Evolutionary conservation across 2,113 vertebrate species (phyloP).

Genomic region (Zosterops hypoxanthus): DNA sequence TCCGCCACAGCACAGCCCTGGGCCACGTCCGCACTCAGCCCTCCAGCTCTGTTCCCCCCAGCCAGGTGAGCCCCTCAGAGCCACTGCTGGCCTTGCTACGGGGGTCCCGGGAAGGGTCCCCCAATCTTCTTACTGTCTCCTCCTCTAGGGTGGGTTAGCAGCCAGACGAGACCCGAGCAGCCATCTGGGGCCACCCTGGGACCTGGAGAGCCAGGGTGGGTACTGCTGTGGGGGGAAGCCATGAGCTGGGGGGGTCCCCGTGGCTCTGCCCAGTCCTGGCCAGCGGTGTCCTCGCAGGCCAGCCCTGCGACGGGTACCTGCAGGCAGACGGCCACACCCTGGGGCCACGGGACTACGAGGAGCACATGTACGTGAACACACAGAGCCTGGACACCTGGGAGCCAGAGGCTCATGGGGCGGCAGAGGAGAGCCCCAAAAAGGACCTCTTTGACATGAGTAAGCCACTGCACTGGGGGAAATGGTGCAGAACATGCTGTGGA

Average conservation of each 20-base stretch:
- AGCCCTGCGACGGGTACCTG: slow-evolving; percentile 85
- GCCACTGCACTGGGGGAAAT: not conserved
- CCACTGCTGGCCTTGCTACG: not conserved
- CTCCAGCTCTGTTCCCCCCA: not conserved
- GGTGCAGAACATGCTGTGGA: not conserved
- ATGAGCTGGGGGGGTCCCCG: accelerated
- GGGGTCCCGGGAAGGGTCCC: not conserved
- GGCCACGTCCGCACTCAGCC: slow-evolving; percentile 77
- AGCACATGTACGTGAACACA: slow-evolving; percentile 95
- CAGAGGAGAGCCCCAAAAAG: slow-evolving; percentile 87
- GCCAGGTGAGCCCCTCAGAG: slow-evolving; percentile 41
- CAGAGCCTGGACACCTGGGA: slow-evolving; percentile 83
- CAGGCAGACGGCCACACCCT: slow-evolving; percentile 81
- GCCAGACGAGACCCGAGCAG: slow-evolving; percentile 71
- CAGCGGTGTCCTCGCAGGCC: not conserved
- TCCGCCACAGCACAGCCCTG: slow-evolving; percentile 32
- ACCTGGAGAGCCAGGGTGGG: slow-evolving; percentile 65
- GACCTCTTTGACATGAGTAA: slow-evolving; percentile 98
- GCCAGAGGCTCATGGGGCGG: not conserved
- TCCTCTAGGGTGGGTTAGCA: slow-evolving; percentile 73
- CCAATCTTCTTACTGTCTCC: accelerated
- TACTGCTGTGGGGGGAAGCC: not conserved
- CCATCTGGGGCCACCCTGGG: slow-evolving; percentile 80
- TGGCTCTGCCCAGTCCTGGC: not conserved
- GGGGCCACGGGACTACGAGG: slow-evolving; percentile 86